Percentiles rank a stretch among this genome's conserved stretches.
These are phyloP conservation scores for Plagiodera versicolora DNA, from an alignment of 2,888 invertebrate species.

Conservation along the genomic window DNA sequence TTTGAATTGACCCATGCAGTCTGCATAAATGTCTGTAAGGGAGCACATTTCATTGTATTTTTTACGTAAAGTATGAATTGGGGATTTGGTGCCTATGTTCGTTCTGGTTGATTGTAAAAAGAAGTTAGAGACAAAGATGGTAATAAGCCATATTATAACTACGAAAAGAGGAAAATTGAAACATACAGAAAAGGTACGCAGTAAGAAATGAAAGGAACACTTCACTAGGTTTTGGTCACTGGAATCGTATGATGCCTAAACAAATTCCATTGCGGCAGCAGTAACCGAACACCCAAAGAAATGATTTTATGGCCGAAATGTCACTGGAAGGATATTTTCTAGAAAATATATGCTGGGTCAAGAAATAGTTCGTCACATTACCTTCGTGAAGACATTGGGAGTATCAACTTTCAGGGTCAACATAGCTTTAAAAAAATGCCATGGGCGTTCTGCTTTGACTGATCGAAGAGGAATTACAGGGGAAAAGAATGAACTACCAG, in stretches of 20 bases:
- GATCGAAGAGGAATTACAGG: conserved; percentile 27
- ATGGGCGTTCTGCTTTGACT: conserved; percentile 17
- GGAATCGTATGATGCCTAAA: conserved; percentile 28
- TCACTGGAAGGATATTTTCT: too few species aligned
- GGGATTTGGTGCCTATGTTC: too few species aligned
- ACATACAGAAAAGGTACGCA: conserved; percentile 20
- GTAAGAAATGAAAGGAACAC: conserved; percentile 18
- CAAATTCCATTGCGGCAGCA: conserved; percentile 28
- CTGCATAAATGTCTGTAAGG: too few species aligned
- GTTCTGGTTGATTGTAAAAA: too few species aligned
- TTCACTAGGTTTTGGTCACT: conserved; percentile 33
- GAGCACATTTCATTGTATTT: too few species aligned
- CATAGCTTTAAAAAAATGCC: conserved; percentile 29
- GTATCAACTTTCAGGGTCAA: conserved; percentile 25
- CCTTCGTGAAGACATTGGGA: conserved; percentile 23
- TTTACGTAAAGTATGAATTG: too few species aligned
- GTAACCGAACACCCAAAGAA: conserved; percentile 22
- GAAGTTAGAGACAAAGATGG: too few species aligned
- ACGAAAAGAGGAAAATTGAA: conserved; percentile 1
- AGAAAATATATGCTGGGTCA: too few species aligned
- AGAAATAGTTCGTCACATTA: conserved; percentile 23
- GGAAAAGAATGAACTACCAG: conserved; percentile 22
- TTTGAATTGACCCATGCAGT: too few species aligned
- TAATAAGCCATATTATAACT: too few species aligned
- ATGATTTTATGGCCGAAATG: conserved; percentile 16